A percentile compares a stretch with the other conserved stretches of the same genome.
phyloP scores from a whole-genome alignment of 2,888 invertebrate species.

The Biston stratarius region DNA sequence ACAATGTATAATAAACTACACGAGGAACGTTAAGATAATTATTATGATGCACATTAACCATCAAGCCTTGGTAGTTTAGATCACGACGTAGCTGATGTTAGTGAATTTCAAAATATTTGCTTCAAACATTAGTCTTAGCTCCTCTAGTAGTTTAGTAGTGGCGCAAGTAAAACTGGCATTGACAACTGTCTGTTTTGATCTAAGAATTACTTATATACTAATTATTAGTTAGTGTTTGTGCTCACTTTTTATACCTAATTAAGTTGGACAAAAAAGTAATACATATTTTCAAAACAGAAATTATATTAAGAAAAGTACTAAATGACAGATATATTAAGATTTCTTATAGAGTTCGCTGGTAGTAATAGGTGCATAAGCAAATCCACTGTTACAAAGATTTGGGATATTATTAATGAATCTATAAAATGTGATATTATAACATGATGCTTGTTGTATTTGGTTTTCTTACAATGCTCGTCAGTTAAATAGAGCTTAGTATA shows the following conservation, averaged over 20 bases:
- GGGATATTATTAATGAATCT: too few relatives aligned
- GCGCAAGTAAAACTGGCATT: constrained; percentile 21
- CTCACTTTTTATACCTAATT: constrained; percentile 6
- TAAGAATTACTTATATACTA: constrained; percentile 3
- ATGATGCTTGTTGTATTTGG: too few relatives aligned
- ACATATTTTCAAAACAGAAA: neutral
- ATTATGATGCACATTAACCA: constrained; percentile 31
- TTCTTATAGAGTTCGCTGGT: neutral
- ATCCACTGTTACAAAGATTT: too few relatives aligned
- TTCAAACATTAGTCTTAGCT: constrained; percentile 20
- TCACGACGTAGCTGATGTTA: constrained; percentile 36
- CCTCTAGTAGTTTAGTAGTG: constrained; percentile 16
- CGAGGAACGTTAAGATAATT: constrained; percentile 29
- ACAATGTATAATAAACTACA: constrained; percentile 25
- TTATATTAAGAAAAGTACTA: neutral
- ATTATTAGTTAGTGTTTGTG: neutral
- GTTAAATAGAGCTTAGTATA: neutral
- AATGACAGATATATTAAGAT: neutral
- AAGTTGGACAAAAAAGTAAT: neutral
- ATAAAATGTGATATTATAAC: too few relatives aligned
- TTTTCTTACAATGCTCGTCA: too few relatives aligned
- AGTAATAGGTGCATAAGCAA: neutral
- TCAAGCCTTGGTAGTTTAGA: constrained; percentile 18
- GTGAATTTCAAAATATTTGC: constrained; percentile 24
- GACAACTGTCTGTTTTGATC: neutral